These are phyloP conservation scores for Temnothorax nylanderi DNA, from an alignment of 1,140 invertebrate species.

Conservation along the genomic window DNA sequence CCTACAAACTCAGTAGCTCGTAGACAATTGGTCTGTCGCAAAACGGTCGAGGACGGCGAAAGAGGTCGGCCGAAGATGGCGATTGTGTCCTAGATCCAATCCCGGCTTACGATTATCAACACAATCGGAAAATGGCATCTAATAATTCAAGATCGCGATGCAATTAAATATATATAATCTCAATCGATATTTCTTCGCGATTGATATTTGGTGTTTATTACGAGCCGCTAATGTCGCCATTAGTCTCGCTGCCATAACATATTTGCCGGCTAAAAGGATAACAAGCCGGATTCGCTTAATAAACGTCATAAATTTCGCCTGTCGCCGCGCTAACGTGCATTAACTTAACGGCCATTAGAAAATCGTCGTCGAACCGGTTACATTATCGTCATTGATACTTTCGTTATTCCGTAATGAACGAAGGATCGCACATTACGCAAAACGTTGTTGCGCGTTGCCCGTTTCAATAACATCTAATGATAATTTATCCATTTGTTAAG, in stretches of 20 bases:
- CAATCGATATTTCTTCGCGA: slow-evolving; percentile 14
- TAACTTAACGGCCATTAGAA: slow-evolving; percentile 56
- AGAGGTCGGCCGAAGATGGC: slow-evolving; percentile 54
- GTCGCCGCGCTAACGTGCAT: slow-evolving; percentile 33
- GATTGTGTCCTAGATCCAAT: slow-evolving; percentile 29
- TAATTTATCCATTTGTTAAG: slow-evolving; percentile 24
- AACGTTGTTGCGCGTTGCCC: not conserved
- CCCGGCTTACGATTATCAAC: not conserved
- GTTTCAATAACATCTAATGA: slow-evolving; percentile 49
- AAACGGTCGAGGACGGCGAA: slow-evolving; percentile 50
- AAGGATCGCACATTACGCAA: slow-evolving; percentile 26
- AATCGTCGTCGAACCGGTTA: slow-evolving; percentile 49
- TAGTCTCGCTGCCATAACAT: slow-evolving; percentile 40
- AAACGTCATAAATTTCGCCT: slow-evolving; percentile 50
- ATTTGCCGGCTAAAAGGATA: slow-evolving; percentile 32
- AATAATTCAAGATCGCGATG: not conserved
- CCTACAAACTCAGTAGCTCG: slow-evolving; percentile 73
- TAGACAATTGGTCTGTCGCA: slow-evolving; percentile 74
- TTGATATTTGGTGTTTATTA: slow-evolving; percentile 25
- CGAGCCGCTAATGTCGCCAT: slow-evolving; percentile 31
- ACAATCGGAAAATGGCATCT: slow-evolving; percentile 6
- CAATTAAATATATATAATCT: not conserved
- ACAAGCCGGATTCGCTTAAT: slow-evolving; percentile 50
- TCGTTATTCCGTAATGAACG: slow-evolving; percentile 51
- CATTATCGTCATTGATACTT: slow-evolving; percentile 49